Evolutionary conservation across 2,888 invertebrate species (phyloP).

Genomic region (Schizaphis graminum): DNA sequence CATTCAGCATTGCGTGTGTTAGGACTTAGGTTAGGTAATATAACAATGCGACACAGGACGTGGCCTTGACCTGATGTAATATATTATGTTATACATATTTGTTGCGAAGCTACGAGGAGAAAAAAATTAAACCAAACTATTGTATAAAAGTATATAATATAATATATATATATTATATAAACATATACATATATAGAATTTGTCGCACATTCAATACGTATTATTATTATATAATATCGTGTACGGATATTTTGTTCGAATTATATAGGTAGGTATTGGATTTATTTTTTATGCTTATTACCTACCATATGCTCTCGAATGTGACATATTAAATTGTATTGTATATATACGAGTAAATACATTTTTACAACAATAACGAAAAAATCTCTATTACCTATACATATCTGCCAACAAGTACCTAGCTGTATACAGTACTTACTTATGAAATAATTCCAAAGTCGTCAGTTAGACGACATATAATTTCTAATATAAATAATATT

Average conservation of each 20-base stretch:
- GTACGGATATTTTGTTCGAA: neutral
- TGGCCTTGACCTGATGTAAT: constrained; percentile 28
- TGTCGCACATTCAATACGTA: neutral
- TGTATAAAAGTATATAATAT: neutral
- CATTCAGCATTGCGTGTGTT: neutral
- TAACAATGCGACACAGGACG: constrained; percentile 22
- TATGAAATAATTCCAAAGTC: neutral
- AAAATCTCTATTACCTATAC: constrained; percentile 13
- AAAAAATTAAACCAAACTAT: neutral
- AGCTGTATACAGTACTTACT: neutral
- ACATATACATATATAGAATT: neutral
- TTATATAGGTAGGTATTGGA: neutral
- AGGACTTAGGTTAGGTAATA: neutral
- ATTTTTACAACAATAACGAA: constrained; percentile 34
- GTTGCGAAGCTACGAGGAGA: neutral
- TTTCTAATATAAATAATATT: neutral
- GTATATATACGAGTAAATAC: neutral
- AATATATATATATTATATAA: neutral
- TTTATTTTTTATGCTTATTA: neutral
- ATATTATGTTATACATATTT: neutral
- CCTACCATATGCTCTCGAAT: neutral
- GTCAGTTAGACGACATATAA: neutral
- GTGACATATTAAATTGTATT: neutral
- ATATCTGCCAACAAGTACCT: neutral
- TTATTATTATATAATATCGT: neutral